Base-by-base conservation (phyloP, 2,113 vertebrate species). In the Anoplopoma fimbria region DNA sequence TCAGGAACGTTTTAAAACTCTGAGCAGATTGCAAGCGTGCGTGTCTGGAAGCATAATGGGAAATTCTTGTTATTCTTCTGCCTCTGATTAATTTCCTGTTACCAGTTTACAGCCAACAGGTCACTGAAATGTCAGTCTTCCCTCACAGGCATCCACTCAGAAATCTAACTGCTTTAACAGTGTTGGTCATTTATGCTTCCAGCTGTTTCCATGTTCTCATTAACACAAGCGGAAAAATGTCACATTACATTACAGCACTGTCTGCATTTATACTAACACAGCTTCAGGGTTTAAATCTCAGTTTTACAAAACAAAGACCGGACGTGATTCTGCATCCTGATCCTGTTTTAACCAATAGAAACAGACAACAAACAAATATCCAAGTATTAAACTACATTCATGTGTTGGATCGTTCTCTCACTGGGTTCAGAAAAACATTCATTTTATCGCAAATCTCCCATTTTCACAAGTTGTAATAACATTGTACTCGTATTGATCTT, bases 91-190 rank as follows among this genome's bases (percentile, higher is more conserved):
- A 19, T 17, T n/a, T 58, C 31, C 60, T 36, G 67, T 19, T 31
- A n/a, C 31, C 34, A 15, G 69, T 76, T 61, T 55, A 57, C 40
- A 21, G 40, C 9, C 47, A 53, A 75, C 70, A n/a, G 47, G 33
- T 78, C 57, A 15, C 63, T n/a, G 45, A 72, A 67, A 49, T 13
- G 51, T 53, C 78, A 10, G 1, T 7, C 31, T 4, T 23, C 31
- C 34, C 34, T 29, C 74, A 29, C 34, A 12, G 13, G 38, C 49
- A 25, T 67, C 10, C 42, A 10, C 12, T 42, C 68, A 33, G 57
- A 31, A 40, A 7, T 40, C 17, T 14, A 6, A 38, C 31, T 1
- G 4, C 10, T 19, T 9, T 2, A n/a, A 19, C 53, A 23, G 7
- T 4, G 36, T 17, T 9, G 9, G 58, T 75, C 60, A 67, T 15